A percentile compares a stretch with the other conserved stretches of the same genome.
Conservation (phyloP, 1,140 invertebrate genomes). For the Diuraphis noxia region DNA sequence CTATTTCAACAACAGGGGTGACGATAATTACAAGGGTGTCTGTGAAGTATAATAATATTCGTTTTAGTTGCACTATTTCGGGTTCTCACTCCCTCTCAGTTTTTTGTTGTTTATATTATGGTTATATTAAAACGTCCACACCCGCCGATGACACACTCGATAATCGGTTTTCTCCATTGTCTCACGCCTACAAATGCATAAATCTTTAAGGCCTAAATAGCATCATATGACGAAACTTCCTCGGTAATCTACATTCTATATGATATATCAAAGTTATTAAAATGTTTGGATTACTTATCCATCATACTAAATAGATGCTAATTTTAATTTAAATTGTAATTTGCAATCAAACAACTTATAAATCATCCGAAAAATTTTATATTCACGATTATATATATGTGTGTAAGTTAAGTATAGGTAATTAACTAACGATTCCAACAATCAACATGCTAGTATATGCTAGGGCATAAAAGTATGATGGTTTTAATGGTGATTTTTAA, state of each 20-base stretch:
- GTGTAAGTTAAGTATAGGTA: background rate
- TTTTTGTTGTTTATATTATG: conserved; percentile 48
- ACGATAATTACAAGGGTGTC: conserved; percentile 52
- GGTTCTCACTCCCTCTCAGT: conserved; percentile 30
- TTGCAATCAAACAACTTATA: background rate
- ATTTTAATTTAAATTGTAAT: background rate
- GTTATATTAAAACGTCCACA: conserved; percentile 50
- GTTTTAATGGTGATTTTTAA: background rate
- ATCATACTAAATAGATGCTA: background rate
- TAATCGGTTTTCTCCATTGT: conserved; percentile 40
- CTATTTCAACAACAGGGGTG: conserved; percentile 42
- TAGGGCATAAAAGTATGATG: background rate
- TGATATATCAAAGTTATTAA: background rate
- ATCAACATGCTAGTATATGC: background rate
- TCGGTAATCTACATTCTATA: background rate
- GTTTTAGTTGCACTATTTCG: conserved; percentile 38
- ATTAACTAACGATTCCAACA: background rate
- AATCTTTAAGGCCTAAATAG: background rate
- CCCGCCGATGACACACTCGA: conserved; percentile 39
- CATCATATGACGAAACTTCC: background rate
- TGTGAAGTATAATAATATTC: conserved; percentile 47
- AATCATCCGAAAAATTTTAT: background rate
- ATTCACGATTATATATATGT: background rate
- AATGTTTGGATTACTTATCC: background rate
- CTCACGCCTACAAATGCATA: conserved; percentile 21